Evolutionary conservation across 2,113 vertebrate species (phyloP), one percentile per base, ranked within the genome.

Genomic region (Scartelaos histophorus): DNA sequence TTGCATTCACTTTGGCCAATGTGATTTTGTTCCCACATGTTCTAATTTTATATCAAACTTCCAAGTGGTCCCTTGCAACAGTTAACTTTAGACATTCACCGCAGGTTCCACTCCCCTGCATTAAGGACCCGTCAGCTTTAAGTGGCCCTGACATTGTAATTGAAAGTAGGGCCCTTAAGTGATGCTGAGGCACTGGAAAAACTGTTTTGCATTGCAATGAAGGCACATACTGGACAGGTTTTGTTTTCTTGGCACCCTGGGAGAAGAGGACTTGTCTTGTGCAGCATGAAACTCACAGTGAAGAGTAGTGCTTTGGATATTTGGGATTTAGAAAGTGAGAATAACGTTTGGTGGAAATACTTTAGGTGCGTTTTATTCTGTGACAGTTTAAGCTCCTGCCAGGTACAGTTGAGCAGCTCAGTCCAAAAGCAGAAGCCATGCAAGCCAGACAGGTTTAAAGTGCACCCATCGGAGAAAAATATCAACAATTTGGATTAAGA

Each of bases 61-160:
- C 65, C 57, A 82, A 85, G 88, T 83, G 82, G 86, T 77, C 70
- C 69, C 81, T 83, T 79, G 74, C 79, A 66, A 67, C 67, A 4
- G 71, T 75, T 43, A 43, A 43, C 38, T 43, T 79, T 86, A 67
- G 80, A 81, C 53, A 67, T 22, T 57, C 86, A 89, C 85, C 84
- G 78, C 79, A 89, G 76, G 83, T 85, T 84, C 87, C 84, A 85
- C 85, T 82, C 84, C 76, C 78, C 76, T 82, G 46, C 71, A 81
- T 69, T 71, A 79, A 82, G 79, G 72, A 79, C 65, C 77, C 72
- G 61, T 89, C 85, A 87, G 76, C 78, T 78, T 69, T 80, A 87
- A 90, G 80, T 83, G 82, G 74, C 87, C 70, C 2, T 90, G 90
- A 91, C 91, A 91, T 91, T 91, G 88, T 92, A 86, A 92, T 91